Evolutionary conservation across 2,797 vertebrate genomes (phyloP), one percentile per base, ranked within the genome.

Genomic region (Eurystomus glaucurus): DNA sequence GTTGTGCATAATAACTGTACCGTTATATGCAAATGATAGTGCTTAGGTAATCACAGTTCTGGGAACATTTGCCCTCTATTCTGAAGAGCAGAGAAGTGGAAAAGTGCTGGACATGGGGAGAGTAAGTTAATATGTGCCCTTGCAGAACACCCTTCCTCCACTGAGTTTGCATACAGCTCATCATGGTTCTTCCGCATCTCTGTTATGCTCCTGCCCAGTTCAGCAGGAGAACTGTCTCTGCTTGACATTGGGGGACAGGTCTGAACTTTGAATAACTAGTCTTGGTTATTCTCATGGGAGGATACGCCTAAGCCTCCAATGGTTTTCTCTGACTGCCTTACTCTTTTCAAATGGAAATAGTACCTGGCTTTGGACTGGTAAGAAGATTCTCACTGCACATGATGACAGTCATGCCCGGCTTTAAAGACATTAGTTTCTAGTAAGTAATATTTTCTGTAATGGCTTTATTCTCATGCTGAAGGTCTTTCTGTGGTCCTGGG

Each of bases 1-100:
- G 14, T 80, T 80, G 88, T 28, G 35, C 33, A 48, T 75, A 79
- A 62, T 91, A 88, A 90, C 37, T 58, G 35, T 76, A 64, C 10
- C 52, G 39, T 70, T 85, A 45, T 23, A 48, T 80, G 60, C 83
- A 93, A 91, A 80, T 57, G 21, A 31, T 48, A 60, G 14, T 80
- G 45, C 35, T 70, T 88, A 54, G n/a, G 33, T 82, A 87, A 65
- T 70, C 75, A 80, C 51, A 87, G 43, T 69, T 39, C 35, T 1
- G 4, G 48, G 35, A 85, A 6, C 20, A n/a, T 88, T 85, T 77
- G 8, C 20, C 10, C 6, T 75, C 64, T 88, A 16, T 80, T 90
- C 33, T 55, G 22, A 80, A 80, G 45, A 76, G 51, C 51, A 74
- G 64, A 70, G 45, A 64, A 91, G 14, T 77, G 48, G 62, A 82